A percentile compares a stretch with the other conserved stretches of the same genome.
Evolutionary conservation across 2,888 invertebrate genomes (phyloP).

Genomic region (Therioaphis trifolii): DNA sequence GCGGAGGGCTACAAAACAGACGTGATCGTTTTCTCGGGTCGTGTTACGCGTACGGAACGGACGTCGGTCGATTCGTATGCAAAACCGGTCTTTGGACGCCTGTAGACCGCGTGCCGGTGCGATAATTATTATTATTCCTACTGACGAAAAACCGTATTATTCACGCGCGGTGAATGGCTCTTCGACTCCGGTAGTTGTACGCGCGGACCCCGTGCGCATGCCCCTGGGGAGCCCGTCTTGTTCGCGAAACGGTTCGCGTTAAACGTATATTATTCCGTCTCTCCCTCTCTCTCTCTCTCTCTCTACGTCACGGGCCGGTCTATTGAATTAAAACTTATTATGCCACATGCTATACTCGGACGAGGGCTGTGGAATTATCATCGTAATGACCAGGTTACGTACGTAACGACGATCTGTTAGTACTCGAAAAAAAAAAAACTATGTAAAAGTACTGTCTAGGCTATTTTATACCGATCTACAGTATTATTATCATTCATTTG

Average conservation of each 20-base stretch:
- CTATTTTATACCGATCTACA: too few relatives aligned
- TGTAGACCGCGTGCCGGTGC: background rate
- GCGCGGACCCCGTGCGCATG: background rate
- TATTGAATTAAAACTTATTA: too few relatives aligned
- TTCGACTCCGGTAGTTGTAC: background rate
- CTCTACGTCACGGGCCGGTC: too few relatives aligned
- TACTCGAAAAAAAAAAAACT: too few relatives aligned
- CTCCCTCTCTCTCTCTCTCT: too few relatives aligned
- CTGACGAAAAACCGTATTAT: background rate
- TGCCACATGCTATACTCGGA: too few relatives aligned
- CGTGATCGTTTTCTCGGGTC: conserved; percentile 54
- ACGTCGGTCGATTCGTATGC: conserved; percentile 41
- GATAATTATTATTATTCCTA: conserved; percentile 22
- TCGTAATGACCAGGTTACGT: too few relatives aligned
- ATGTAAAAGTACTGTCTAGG: too few relatives aligned
- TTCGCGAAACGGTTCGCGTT: background rate
- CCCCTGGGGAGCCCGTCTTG: background rate
- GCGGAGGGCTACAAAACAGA: conserved; percentile 24
- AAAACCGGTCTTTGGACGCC: conserved; percentile 56
- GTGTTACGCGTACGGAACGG: background rate
- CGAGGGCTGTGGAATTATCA: too few relatives aligned
- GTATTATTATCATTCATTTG: too few relatives aligned
- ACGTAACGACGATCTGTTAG: too few relatives aligned
- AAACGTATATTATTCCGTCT: too few relatives aligned
- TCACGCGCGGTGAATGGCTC: background rate